phyloP scores from a whole-genome alignment of 1,140 invertebrate genomes.

The Contarinia nasturtii region DNA sequence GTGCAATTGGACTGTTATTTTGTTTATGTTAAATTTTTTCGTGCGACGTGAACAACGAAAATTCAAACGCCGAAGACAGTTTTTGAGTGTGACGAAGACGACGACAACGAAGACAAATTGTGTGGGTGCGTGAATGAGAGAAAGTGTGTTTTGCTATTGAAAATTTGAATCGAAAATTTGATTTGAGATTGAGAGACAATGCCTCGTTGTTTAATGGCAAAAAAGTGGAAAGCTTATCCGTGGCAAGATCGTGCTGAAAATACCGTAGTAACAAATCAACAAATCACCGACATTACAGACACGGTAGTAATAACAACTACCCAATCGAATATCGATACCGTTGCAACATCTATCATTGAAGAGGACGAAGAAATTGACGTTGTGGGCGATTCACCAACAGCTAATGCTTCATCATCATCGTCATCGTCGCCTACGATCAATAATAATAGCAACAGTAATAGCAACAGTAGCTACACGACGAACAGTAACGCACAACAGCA shows the following conservation, averaged over 20 bases:
- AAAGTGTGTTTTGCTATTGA: too few species aligned
- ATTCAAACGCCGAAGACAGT: too few species aligned
- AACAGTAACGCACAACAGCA: constrained; percentile 13
- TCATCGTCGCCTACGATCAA: constrained; percentile 22
- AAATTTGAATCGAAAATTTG: not conserved
- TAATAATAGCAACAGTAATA: constrained; percentile 8
- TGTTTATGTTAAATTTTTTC: too few species aligned
- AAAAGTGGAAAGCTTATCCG: constrained; percentile 75
- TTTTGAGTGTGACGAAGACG: too few species aligned
- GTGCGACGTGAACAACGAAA: too few species aligned
- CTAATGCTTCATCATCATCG: constrained; percentile 20
- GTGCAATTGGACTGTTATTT: too few species aligned
- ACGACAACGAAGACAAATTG: too few species aligned
- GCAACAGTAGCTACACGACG: constrained; percentile 6
- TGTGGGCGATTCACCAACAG: constrained; percentile 34
- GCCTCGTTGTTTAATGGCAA: constrained; percentile 76
- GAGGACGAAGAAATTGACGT: constrained; percentile 72
- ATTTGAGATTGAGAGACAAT: constrained; percentile 25
- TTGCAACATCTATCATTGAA: constrained; percentile 16
- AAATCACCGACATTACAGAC: constrained; percentile 9
- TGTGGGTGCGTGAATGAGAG: too few species aligned
- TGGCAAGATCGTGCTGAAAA: constrained; percentile 49
- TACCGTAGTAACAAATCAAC: constrained; percentile 6
- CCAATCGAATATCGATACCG: constrained; percentile 2
- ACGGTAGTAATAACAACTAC: constrained; percentile 2